Conservation (phyloP, 2,113 vertebrate species). For the Brevimyrus niger region DNA sequence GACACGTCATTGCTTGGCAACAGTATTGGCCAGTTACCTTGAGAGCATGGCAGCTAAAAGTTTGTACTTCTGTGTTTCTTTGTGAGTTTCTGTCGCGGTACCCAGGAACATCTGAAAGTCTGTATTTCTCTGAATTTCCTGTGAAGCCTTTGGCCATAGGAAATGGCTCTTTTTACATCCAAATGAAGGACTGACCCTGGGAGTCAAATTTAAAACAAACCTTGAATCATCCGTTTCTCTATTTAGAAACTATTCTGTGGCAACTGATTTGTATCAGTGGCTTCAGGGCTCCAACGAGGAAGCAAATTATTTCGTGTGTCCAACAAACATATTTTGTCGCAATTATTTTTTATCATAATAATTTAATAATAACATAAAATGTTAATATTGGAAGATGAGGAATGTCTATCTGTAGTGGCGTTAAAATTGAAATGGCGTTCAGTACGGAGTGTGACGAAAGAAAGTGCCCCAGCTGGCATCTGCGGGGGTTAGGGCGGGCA, state of each 20-base stretch:
- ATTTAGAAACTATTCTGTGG: background rate
- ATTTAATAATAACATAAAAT: background rate
- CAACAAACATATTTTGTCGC: background rate
- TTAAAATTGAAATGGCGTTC: slow-evolving; percentile 17
- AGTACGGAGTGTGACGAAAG: slow-evolving; percentile 18
- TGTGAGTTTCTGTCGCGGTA: background rate
- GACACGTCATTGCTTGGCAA: background rate
- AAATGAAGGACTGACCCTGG: background rate
- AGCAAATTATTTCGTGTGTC: background rate
- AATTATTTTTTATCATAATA: background rate
- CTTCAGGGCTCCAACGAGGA: background rate
- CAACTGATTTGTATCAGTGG: background rate
- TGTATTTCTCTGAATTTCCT: background rate
- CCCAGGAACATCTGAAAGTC: background rate
- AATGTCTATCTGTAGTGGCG: slow-evolving; percentile 12
- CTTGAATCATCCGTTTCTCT: background rate
- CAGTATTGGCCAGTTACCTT: background rate
- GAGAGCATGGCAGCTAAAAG: background rate
- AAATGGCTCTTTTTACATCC: background rate
- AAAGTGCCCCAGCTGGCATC: slow-evolving; percentile 13
- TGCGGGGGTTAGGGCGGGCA: background rate
- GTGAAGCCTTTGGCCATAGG: background rate
- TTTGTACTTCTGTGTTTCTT: background rate
- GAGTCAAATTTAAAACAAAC: background rate
- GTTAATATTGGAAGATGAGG: slow-evolving; percentile 17